Evolutionary conservation across 2,797 vertebrate species (phyloP).

Genomic region (Hirundo rustica): DNA sequence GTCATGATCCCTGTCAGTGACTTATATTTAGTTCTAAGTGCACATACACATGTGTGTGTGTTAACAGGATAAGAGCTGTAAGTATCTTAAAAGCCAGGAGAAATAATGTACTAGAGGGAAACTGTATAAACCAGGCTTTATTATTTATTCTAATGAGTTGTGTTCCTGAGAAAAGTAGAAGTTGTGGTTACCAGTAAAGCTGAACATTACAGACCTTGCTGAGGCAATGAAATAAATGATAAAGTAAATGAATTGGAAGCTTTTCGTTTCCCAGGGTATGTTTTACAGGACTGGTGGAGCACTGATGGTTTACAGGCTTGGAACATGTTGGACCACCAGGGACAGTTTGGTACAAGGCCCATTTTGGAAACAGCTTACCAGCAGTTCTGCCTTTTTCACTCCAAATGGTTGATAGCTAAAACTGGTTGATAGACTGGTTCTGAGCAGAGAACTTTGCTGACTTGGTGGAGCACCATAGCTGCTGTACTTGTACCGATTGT

Average conservation of each 20-base stretch:
- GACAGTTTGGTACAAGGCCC: neutral
- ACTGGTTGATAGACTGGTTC: neutral
- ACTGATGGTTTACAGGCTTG: neutral
- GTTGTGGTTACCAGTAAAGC: neutral
- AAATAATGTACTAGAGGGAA: neutral
- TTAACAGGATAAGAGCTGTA: neutral
- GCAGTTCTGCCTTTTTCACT: neutral
- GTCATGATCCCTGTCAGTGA: neutral
- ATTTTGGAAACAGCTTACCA: neutral
- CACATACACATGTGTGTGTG: rapidly evolving
- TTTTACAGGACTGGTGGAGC: neutral
- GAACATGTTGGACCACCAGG: neutral
- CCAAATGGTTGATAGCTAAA: neutral
- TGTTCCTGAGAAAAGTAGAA: neutral
- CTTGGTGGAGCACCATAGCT: neutral
- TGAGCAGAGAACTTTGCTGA: neutral
- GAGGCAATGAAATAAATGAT: neutral
- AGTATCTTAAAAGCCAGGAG: neutral
- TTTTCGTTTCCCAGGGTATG: neutral
- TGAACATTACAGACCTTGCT: neutral
- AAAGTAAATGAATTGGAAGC: neutral
- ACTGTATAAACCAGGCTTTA: neutral
- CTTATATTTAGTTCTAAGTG: neutral
- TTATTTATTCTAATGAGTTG: neutral
- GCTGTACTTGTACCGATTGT: neutral